Evolutionary conservation across 2,888 invertebrate genomes (phyloP).

Genomic region (Callinectes sapidus): DNA sequence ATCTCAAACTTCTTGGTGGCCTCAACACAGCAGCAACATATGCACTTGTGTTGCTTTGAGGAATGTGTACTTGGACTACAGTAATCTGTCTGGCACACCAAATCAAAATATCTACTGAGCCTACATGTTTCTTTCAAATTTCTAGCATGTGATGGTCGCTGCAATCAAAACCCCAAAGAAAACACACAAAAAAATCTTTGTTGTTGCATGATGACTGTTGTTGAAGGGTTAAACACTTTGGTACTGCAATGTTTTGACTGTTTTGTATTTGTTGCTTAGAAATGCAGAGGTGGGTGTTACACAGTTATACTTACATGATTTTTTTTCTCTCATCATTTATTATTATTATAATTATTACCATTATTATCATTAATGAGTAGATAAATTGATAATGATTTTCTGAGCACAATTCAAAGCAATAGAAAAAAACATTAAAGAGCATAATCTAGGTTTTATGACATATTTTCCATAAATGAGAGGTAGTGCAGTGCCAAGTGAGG

Average conservation of each 20-base stretch:
- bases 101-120: background rate
- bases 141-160: background rate
- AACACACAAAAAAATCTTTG: background rate
- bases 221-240: constrained; percentile 11
- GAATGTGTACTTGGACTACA: background rate
- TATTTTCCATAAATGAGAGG: background rate
- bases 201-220: background rate
- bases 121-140: background rate
- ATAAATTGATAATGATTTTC: background rate
- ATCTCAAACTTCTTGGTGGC: background rate
- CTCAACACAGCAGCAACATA: background rate
- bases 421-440: background rate
- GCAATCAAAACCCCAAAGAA: background rate
- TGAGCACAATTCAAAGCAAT: constrained; percentile 10
- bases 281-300: background rate
- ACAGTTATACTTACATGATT: background rate
- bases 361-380: background rate
- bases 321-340: too few species aligned
- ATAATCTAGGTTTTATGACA: background rate
- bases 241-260: background rate
- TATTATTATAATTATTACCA: background rate
- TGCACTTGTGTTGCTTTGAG: background rate
- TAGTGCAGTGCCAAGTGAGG: background rate
- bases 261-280: background rate
- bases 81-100: background rate